phyloP scores from a whole-genome alignment of 2,888 invertebrate species.

The Drosophila hamatofila region DNA sequence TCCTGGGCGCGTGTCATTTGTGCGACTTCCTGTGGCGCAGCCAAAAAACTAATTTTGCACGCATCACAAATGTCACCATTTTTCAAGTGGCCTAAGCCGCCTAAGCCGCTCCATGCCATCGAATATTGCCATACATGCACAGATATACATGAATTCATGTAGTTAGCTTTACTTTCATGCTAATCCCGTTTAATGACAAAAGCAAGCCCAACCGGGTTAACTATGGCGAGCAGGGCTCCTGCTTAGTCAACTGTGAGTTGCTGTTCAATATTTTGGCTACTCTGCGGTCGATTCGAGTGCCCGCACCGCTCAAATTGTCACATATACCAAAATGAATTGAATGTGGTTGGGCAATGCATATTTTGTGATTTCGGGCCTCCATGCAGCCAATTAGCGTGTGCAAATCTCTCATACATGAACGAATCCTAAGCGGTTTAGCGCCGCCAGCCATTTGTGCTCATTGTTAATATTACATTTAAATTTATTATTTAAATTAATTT shows the following conservation, averaged over 20 bases:
- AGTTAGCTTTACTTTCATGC: conserved; percentile 54
- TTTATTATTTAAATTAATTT: conserved; percentile 75
- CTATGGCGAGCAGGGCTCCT: conserved; percentile 15
- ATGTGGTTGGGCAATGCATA: conserved; percentile 25
- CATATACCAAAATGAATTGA: conserved; percentile 33
- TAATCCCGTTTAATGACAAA: conserved; percentile 78
- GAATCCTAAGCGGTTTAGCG: conserved; percentile 74
- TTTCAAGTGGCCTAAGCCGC: conserved; percentile 73
- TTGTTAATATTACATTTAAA: conserved; percentile 53
- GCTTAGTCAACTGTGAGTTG: conserved; percentile 52
- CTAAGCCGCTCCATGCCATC: conserved; percentile 61
- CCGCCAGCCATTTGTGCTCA: conserved; percentile 29
- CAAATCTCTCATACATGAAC: conserved; percentile 73
- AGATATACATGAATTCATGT: conserved; percentile 8
- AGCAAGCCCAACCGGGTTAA: conserved; percentile 52
- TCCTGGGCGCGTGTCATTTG: conserved; percentile 67
- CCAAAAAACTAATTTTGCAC: conserved; percentile 65
- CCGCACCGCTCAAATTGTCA: conserved; percentile 61
- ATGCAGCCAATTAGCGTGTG: conserved; percentile 73
- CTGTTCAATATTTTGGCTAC: conserved; percentile 75
- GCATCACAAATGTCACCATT: conserved; percentile 76
- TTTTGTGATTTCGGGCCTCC: conserved; percentile 29
- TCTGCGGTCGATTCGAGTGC: conserved; percentile 68
- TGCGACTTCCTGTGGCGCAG: conserved; percentile 64
- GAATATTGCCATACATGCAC: conserved; percentile 17